phyloP scores from a whole-genome alignment of 2,888 invertebrate genomes.

The Lagria hirta region DNA sequence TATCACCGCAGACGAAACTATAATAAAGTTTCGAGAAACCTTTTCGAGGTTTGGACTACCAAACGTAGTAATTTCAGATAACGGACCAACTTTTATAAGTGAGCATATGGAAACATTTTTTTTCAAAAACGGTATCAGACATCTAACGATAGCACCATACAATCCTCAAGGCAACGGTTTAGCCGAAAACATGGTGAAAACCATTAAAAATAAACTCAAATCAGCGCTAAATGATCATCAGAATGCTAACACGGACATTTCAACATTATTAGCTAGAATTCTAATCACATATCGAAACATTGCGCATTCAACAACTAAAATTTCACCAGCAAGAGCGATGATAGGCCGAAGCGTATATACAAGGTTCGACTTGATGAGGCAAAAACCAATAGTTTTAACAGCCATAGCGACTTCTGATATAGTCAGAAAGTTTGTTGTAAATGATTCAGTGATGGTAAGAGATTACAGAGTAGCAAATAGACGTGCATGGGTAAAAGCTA shows the following conservation, averaged over 20 bases:
- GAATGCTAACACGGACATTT: not conserved
- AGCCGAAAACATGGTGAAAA: constrained; percentile 8
- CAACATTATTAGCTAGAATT: constrained; percentile 3
- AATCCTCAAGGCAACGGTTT: constrained; percentile 10
- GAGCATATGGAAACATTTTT: constrained; percentile 11
- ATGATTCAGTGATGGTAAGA: too few relatives aligned
- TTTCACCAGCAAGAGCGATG: constrained; percentile 4
- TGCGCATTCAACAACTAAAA: constrained; percentile 7
- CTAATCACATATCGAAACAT: constrained; percentile 5
- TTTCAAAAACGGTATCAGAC: constrained; percentile 7
- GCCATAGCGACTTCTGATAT: too few relatives aligned
- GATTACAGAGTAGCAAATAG: too few relatives aligned
- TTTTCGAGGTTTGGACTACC: constrained; percentile 14
- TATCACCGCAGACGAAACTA: constrained; percentile 4
- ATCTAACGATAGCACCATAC: constrained; percentile 9
- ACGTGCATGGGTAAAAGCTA: too few relatives aligned
- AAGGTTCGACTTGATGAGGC: constrained; percentile 2
- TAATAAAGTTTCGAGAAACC: constrained; percentile 4
- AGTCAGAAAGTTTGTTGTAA: too few relatives aligned
- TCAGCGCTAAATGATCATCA: constrained; percentile 2
- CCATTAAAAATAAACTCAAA: constrained; percentile 7
- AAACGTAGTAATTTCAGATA: constrained; percentile 10
- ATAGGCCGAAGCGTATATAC: constrained; percentile 1
- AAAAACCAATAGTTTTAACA: too few relatives aligned
- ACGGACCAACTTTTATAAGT: constrained; percentile 5